Conservation (phyloP, 2,113 vertebrate genomes). For the Phasianus colchicus region DNA sequence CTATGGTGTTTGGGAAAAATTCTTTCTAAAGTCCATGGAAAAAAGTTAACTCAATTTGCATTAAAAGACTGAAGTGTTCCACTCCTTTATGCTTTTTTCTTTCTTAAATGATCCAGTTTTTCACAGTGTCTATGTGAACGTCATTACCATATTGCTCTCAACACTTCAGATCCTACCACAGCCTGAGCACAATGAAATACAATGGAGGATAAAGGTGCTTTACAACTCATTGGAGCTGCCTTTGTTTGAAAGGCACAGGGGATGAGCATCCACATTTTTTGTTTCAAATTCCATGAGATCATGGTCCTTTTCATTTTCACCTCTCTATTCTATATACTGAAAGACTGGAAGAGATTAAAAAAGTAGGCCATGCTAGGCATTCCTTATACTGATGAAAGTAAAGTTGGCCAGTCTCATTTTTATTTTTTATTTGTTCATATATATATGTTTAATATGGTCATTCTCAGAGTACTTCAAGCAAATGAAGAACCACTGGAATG, state of each 20-base stretch:
- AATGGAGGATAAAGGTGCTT: not conserved
- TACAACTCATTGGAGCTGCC: not conserved
- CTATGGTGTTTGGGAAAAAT: conserved; percentile 9
- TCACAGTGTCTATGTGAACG: conserved; percentile 34
- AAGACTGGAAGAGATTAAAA: not conserved
- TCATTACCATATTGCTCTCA: conserved; percentile 37
- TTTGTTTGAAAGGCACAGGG: conserved; percentile 20
- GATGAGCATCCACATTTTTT: conserved; percentile 31
- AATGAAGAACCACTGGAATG: not conserved
- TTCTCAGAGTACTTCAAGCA: not conserved
- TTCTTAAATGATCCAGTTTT: conserved; percentile 36
- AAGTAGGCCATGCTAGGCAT: not conserved
- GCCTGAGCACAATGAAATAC: not conserved
- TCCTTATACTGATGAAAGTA: conserved; percentile 2
- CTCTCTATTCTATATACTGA: not conserved
- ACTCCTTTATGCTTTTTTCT: conserved; percentile 23
- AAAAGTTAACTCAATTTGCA: conserved; percentile 26
- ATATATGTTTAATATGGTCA: not conserved
- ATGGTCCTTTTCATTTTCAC: not conserved
- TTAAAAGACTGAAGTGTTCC: conserved; percentile 37
- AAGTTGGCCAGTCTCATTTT: not conserved
- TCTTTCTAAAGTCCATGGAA: conserved; percentile 22
- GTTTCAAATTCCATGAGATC: not conserved
- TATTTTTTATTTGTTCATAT: not conserved
- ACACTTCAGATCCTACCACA: conserved; percentile 13